Evolutionary conservation across 2,888 invertebrate species (phyloP), one percentile per base, ranked within the genome.

Genomic region (Eudemis profundana): DNA sequence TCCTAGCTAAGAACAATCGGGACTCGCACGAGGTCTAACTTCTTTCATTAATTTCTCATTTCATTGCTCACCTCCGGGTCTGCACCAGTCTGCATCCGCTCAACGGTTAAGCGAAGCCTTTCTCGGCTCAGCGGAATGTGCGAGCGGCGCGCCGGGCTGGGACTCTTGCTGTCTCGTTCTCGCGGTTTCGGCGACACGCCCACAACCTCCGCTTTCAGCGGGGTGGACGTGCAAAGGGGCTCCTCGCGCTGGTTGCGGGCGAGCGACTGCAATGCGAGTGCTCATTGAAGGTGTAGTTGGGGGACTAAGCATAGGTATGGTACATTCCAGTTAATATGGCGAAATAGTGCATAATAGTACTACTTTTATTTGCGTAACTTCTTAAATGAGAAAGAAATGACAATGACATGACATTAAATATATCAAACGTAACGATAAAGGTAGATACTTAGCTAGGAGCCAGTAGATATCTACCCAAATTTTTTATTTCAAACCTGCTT

Each of bases 181-280:
- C 74, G 74, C 8, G 33, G 33, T 72, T 90, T 90, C 64, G 88
- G 90, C 69, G 90, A 87, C 85, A 89, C 82, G 69, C 82, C 90
- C 63, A 91, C 91, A 54, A 92, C 90, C 54, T 83, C 85, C 19
- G 40, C 77, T 73, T 87, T 89, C 69, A 90, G 77, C 14, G 92
- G 92, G 40, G 92, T 92, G 4, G 92, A 92, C 36, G 90, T 82
- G 10, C 78, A 81, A 59, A 90, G 74, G 54, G 91, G 91, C 70
- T 69, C 71, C 68, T 77, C 81, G 54, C 90, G 90, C 70, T 69
- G 71, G 68, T 76, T 79, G 57, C 76, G 76, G 63, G 79, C 83
- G 4, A 79, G 72, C 17, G 81, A 61, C 19, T 72, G 73, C 17
- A 54, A 54, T 3, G 73, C 67, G 8, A 74, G 74, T 23, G 79